phyloP scores from a whole-genome alignment of 2,888 invertebrate genomes.

The Diarsia mendica region DNA sequence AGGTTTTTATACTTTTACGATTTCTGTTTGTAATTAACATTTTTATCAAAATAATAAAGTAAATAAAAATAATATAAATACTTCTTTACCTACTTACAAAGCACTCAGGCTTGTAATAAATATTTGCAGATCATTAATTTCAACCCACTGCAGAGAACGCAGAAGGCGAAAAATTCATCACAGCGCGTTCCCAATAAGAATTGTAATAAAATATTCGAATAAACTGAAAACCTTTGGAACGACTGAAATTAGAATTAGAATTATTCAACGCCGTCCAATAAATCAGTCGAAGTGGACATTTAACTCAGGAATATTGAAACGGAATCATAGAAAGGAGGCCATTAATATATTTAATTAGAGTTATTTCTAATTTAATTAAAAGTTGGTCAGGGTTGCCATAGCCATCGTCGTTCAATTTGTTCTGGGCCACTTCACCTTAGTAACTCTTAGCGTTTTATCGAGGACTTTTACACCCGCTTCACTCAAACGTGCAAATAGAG shows the following conservation, averaged over 20 bases:
- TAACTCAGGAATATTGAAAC: conserved; percentile 52
- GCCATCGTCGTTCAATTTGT: conserved; percentile 45
- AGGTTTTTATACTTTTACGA: neutral
- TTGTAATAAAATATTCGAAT: conserved; percentile 36
- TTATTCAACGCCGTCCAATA: conserved; percentile 42
- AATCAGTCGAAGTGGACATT: conserved; percentile 54
- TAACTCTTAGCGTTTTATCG: conserved; percentile 45
- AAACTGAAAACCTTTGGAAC: conserved; percentile 20
- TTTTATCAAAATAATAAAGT: neutral
- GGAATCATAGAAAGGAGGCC: conserved; percentile 54
- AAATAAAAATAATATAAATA: neutral
- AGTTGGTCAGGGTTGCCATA: conserved; percentile 53
- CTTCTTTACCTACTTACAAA: neutral
- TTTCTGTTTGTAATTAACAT: neutral
- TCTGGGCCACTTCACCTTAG: conserved; percentile 47
- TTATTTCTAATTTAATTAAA: conserved; percentile 69
- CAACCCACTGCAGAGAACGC: conserved; percentile 5
- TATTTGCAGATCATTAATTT: conserved; percentile 32
- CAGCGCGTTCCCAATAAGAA: conserved; percentile 22
- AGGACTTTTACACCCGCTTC: conserved; percentile 51
- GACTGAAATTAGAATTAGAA: conserved; percentile 51
- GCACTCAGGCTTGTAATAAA: conserved; percentile 6
- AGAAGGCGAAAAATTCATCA: conserved; percentile 37
- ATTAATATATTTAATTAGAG: conserved; percentile 65
- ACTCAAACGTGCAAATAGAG: conserved; percentile 47